Evolutionary conservation across 2,888 invertebrate species (phyloP), one percentile per base, ranked within the genome.

Genomic region (Phaedon cochleariae): DNA sequence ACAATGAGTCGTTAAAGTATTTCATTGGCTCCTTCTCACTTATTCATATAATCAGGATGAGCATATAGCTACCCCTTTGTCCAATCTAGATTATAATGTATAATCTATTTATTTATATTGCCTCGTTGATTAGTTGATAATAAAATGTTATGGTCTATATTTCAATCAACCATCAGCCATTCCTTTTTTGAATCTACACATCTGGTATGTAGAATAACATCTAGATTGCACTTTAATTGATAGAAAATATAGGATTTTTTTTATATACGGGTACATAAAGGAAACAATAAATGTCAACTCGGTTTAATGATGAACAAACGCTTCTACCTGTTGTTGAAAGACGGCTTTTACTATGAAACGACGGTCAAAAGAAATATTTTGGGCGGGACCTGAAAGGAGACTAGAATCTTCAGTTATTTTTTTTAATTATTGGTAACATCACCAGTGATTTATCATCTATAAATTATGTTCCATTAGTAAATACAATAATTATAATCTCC

Each of bases 281-380:
- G 58, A 65, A 62, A 62, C 62, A 20, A 65, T 65, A 59, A 65
- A 65, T 62, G 65, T 62, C 65, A 62, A 65, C 58, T 37, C 12
- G 22, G 18, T 49, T 49, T 61, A 55, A 55, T 20, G 61, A 61
- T 49, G 48, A 48, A 48, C 48, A 20, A 61, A 57, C 51, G 55
- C 65, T 41, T 53, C 51, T 65, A 65, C 65, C 65, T 65, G 65
- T 64, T 64, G 48, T 60, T 52, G 29, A 46, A 20, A 15, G 41
- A 41, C 15, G 41, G 41, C 12, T 41, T 41, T n/a, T 4, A 41
- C 12, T 41, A 41, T 15, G 41, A n/a, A 41, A 41, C 3, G 41
- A 7, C 34, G 6, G 34, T 34, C 34, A 41, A 41, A 15, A n/a
- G 12, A 6, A 41, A n/a, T 15, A 41, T 41, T 41, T 41, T 15